Conservation (phyloP, 2,888 invertebrate genomes). For the Nomada goodeniana region DNA sequence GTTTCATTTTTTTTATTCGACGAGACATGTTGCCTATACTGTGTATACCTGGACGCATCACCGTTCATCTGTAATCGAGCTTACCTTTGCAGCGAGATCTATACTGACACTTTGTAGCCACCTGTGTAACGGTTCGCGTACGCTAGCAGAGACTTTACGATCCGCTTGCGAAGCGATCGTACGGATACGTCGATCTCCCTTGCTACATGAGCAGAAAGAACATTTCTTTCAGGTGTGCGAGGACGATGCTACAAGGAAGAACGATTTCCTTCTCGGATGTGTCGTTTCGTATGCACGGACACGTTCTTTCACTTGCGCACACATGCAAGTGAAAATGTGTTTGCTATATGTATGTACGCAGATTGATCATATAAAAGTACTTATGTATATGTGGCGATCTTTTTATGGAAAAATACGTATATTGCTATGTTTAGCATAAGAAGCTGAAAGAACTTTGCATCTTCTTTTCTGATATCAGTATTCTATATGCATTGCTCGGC, state of each 20-base stretch:
- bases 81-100: slow-evolving; percentile 23
- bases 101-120: background rate
- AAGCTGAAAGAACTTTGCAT: background rate
- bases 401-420: background rate
- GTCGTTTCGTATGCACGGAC: slow-evolving; percentile 4
- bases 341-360: slow-evolving; percentile 22
- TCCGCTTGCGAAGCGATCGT: slow-evolving; percentile 15
- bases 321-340: slow-evolving; percentile 31
- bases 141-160: background rate
- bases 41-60: slow-evolving; percentile 5
- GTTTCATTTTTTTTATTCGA: background rate
- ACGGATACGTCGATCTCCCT: slow-evolving; percentile 34
- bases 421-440: background rate
- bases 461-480: background rate
- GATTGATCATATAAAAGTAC: background rate
- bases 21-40: background rate
- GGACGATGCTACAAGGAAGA: slow-evolving; percentile 3
- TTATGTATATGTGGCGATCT: background rate
- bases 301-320: slow-evolving; percentile 13
- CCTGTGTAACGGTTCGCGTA: slow-evolving; percentile 24
- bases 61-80: slow-evolving; percentile 28
- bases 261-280: slow-evolving; percentile 17
- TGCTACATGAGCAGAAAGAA: slow-evolving; percentile 15
- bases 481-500: background rate
- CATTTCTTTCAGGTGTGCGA: slow-evolving; percentile 24